Percentiles rank a stretch among this genome's conserved stretches.
Conservation (phyloP, 2,113 vertebrate genomes). For the Cololabis saira region DNA sequence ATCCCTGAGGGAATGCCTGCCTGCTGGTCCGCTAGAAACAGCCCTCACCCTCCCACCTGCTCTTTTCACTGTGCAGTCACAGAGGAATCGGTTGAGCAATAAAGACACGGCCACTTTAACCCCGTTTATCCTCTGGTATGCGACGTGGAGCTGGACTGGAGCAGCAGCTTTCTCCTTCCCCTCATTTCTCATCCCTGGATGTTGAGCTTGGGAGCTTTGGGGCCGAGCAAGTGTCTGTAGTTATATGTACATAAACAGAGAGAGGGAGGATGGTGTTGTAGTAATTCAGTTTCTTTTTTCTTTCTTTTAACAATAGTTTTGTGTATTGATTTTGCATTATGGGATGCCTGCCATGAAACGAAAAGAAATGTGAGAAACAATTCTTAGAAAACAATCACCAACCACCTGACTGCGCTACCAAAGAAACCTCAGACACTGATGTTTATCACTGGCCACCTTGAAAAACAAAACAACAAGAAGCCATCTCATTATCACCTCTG, state of each 20-base stretch:
- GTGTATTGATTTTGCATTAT: slow-evolving; percentile 79
- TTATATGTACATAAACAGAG: slow-evolving; percentile 76
- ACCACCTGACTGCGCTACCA: slow-evolving; percentile 91
- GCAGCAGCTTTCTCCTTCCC: slow-evolving; percentile 50
- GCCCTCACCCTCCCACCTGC: slow-evolving; percentile 33
- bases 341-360: slow-evolving; percentile 79
- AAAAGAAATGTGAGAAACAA: slow-evolving; percentile 67
- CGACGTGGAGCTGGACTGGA: slow-evolving; percentile 45
- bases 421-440: slow-evolving; percentile 91
- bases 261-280: slow-evolving; percentile 70
- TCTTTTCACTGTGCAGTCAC: slow-evolving; percentile 45
- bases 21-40: slow-evolving; percentile 62
- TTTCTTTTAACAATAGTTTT: slow-evolving; percentile 75
- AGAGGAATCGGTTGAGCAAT: slow-evolving; percentile 63
- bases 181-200: slow-evolving; percentile 72
- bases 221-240: slow-evolving; percentile 80
- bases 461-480: slow-evolving; percentile 35
- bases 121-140: slow-evolving; percentile 29
- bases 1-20: slow-evolving; percentile 57
- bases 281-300: slow-evolving; percentile 59
- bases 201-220: slow-evolving; percentile 77
- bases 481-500: slow-evolving; percentile 29
- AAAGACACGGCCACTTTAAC: slow-evolving; percentile 24
- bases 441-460: slow-evolving; percentile 58
- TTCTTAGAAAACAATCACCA: slow-evolving; percentile 78